Evolutionary conservation across 2,888 invertebrate species (phyloP), one percentile per base, ranked within the genome.

Genomic region (Enoplolaimus lenunculus): DNA sequence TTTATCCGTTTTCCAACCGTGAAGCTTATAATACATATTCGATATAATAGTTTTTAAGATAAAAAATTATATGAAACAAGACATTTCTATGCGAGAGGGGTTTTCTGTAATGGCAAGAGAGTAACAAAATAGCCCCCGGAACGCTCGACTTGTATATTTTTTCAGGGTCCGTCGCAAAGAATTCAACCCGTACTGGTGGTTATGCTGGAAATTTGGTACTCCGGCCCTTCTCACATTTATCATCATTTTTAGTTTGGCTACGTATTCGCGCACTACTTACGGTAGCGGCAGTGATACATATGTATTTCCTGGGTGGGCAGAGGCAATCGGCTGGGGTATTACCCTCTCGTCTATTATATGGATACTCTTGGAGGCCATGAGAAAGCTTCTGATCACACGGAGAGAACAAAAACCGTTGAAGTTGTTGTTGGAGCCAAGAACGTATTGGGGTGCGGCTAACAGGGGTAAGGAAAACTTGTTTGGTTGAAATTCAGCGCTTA

Each of bases 151-250:
- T 13, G 21, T 7, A 45, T 13, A 13, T 13, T 13, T 13, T 45
- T 62, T 26, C 13, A 62, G 29, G 29, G 7, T 62, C 62, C 28
- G 62, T n/a, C 13, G 68, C 31, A 68, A 71, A 26, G 68, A 68
- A 26, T 57, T 69, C 34, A 71, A 71, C 26, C 21, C 34, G 45
- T 71, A 71, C 69, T 71, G 71, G 71, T 68, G 57, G 34, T 34
- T 59, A 45, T 34, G 34, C 68, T 71, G 71, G 71, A 7, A 30
- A 30, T 29, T 69, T 16, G 26, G 60, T 7, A 68, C 64, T n/a
- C 70, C 70, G 1, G 2, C 34, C 1, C 28, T 60, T 7, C 34
- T 70, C 13, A 3, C 34, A 29, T 60, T 31, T 13, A 35, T 70
- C 1, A 7, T 70, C 1, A 1, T 70, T 21, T 70, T 70, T 45